These are phyloP conservation scores for Gymnocypris eckloni DNA, from an alignment of 2,797 vertebrate genomes.

Conservation along the genomic window DNA sequence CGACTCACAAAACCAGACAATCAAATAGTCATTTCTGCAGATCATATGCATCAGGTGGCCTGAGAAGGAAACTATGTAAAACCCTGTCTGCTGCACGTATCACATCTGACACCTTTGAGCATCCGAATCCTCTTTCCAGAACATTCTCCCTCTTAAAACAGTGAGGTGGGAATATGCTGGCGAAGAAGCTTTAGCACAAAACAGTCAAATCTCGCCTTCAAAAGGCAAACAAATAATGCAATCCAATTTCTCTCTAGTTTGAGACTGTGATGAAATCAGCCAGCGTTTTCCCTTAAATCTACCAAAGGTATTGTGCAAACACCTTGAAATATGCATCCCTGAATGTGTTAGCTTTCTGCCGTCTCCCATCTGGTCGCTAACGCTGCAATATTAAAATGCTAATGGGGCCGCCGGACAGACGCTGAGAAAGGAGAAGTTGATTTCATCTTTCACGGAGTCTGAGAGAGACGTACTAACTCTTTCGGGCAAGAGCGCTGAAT, in stretches of 20 bases:
- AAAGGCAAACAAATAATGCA: constrained; percentile 12
- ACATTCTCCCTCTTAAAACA: constrained; percentile 1
- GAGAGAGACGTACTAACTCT: constrained; percentile 6
- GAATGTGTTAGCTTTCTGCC: constrained; percentile 25
- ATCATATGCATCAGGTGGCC: background rate
- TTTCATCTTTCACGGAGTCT: constrained; percentile 31
- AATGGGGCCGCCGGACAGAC: constrained; percentile 53
- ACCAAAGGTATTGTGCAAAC: constrained; percentile 57
- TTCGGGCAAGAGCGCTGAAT: background rate
- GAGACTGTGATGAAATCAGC: constrained; percentile 60
- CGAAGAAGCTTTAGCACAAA: constrained; percentile 24
- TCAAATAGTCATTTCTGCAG: constrained; percentile 8
- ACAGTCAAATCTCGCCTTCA: constrained; percentile 8
- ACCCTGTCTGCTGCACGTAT: background rate
- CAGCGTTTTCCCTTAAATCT: constrained; percentile 24
- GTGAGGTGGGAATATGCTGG: constrained; percentile 14
- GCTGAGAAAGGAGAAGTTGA: constrained; percentile 57
- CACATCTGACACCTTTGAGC: background rate
- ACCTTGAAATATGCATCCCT: constrained; percentile 60
- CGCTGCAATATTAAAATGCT: constrained; percentile 60
- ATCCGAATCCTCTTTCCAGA: background rate
- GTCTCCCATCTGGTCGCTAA: constrained; percentile 54
- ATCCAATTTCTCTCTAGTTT: constrained; percentile 56
- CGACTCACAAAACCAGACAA: background rate
- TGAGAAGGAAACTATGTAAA: background rate